phyloP scores from a whole-genome alignment of 2,797 vertebrate species.

The Ara ararauna region DNA sequence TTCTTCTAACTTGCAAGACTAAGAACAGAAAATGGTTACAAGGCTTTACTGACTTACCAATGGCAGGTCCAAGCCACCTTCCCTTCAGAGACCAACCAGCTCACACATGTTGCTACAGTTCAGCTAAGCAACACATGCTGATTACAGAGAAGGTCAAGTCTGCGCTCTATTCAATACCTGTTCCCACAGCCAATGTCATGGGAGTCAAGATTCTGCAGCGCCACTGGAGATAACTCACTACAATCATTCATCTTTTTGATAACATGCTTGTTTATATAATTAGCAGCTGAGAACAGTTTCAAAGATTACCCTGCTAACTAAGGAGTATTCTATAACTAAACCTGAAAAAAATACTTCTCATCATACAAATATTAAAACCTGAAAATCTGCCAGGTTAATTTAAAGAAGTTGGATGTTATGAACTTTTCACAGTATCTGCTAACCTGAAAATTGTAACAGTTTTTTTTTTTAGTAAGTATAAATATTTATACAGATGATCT shows the following conservation, averaged over 20 bases:
- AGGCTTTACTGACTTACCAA: background rate
- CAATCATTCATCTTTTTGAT: background rate
- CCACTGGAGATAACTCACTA: background rate
- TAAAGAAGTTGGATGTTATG: background rate
- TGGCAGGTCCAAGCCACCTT: background rate
- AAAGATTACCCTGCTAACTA: background rate
- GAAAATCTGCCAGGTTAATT: background rate
- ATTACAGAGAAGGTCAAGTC: background rate
- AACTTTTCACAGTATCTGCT: background rate
- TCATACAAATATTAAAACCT: background rate
- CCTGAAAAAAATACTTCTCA: background rate
- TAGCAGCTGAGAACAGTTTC: background rate
- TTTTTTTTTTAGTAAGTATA: background rate
- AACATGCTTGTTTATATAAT: background rate
- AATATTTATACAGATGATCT: conserved; percentile 4
- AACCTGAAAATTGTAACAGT: background rate
- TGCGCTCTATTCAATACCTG: accelerated
- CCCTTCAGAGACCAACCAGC: background rate
- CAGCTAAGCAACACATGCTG: background rate
- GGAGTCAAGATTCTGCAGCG: background rate
- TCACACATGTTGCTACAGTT: background rate
- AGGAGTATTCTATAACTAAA: background rate
- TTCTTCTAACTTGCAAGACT: background rate
- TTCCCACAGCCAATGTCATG: accelerated
- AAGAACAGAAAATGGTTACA: background rate